Evolutionary conservation across 53 echinoderm and acorn worm genomes (phyloP).

Genomic region (Patiria pectinifera): DNA sequence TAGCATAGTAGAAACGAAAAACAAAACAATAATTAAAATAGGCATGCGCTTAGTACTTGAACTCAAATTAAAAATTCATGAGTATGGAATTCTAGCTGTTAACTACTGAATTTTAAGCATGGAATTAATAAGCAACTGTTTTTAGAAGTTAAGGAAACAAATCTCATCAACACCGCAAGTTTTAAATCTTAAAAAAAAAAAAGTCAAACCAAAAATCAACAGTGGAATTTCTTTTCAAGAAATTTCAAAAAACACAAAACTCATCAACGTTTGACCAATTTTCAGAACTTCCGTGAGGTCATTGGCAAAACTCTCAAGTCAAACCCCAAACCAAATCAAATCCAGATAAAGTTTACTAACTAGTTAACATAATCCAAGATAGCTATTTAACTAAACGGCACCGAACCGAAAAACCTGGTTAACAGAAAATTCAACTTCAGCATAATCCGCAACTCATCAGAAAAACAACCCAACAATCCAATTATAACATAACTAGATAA

Average conservation of each 20-base stretch:
- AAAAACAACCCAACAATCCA: not conserved
- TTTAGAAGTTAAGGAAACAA: not conserved
- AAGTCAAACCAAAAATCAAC: too few species aligned
- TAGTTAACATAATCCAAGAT: not conserved
- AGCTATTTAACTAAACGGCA: not conserved
- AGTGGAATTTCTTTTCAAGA: too few species aligned
- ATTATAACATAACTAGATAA: not conserved
- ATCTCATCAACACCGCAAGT: conserved; percentile 6
- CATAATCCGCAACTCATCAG: conserved; percentile 12
- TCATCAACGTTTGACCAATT: not conserved
- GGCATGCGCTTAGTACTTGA: too few species aligned
- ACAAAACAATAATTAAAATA: too few species aligned
- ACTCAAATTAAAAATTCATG: too few species aligned
- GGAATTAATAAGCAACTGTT: not conserved
- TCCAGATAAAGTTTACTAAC: not conserved
- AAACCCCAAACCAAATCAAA: not conserved
- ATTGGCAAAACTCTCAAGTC: too few species aligned
- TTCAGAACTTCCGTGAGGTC: not conserved
- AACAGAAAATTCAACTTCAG: not conserved
- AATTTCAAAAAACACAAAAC: too few species aligned
- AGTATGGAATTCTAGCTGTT: not conserved
- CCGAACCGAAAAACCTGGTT: not conserved
- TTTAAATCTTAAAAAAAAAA: not conserved
- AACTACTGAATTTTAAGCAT: not conserved
- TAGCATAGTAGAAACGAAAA: too few species aligned